A percentile compares a stretch with the other conserved stretches of the same genome.
Conservation (phyloP, 2,113 vertebrate genomes). For the Pteropus alecto region DNA sequence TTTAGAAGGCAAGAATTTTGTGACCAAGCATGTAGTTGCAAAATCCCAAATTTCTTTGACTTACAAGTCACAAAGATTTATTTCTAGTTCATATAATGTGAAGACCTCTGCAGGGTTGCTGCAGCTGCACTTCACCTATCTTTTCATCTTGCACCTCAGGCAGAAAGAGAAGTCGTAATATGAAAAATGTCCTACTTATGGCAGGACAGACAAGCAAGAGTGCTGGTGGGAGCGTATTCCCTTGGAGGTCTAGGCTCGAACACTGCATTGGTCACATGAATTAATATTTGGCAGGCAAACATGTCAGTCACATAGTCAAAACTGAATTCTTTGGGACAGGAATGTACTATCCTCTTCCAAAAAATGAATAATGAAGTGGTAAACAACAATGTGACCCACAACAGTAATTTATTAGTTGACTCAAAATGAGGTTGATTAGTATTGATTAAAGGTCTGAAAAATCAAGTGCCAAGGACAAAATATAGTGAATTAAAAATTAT, state of each 20-base stretch:
- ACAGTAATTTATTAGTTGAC: neutral
- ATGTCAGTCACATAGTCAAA: neutral
- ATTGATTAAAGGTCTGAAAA: neutral
- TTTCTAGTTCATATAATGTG: neutral
- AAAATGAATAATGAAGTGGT: too few relatives aligned
- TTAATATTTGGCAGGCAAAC: neutral
- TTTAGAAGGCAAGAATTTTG: neutral
- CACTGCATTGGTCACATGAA: neutral
- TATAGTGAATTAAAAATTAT: neutral
- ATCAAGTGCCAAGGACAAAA: neutral
- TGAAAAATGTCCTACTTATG: neutral
- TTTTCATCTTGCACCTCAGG: neutral
- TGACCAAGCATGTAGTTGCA: neutral
- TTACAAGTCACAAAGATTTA: neutral
- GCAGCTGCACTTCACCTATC: neutral
- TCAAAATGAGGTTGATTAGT: neutral
- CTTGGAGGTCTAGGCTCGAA: accelerated
- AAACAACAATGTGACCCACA: neutral
- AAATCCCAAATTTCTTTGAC: neutral
- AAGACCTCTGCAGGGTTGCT: too few relatives aligned
- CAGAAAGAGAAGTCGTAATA: neutral
- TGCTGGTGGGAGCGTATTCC: neutral
- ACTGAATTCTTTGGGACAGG: neutral
- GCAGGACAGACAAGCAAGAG: neutral
- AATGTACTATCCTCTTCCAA: neutral